Percentiles rank a stretch among this genome's conserved stretches.
phyloP scores from a whole-genome alignment of 2,113 vertebrate species.

The Anseranas semipalmata region DNA sequence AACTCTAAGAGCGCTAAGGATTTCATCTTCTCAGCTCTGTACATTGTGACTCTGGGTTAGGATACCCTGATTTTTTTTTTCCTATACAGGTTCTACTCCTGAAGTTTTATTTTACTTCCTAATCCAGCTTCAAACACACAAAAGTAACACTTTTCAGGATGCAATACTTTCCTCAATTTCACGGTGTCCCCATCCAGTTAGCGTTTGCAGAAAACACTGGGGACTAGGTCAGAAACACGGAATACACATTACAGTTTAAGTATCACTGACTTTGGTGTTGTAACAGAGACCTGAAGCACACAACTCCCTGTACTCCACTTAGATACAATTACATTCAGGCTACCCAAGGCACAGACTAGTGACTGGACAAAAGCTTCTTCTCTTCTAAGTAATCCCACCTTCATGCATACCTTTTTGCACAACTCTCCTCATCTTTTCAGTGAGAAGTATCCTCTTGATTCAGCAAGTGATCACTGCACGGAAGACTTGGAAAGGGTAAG shows the following conservation, averaged over 20 bases:
- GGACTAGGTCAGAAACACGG: neutral
- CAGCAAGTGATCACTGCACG: neutral
- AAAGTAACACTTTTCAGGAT: neutral
- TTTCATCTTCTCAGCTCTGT: neutral
- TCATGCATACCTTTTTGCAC: neutral
- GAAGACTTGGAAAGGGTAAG: neutral
- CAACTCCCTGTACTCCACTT: neutral
- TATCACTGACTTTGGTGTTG: neutral
- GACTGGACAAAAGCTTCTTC: neutral
- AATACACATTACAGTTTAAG: neutral
- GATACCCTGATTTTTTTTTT: neutral
- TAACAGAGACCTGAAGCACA: neutral
- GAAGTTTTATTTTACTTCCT: neutral
- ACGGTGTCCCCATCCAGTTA: neutral
- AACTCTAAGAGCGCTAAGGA: neutral
- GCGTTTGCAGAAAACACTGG: neutral
- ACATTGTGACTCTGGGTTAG: neutral
- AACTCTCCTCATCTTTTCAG: neutral
- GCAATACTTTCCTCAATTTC: neutral
- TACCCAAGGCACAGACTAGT: neutral
- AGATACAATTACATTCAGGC: neutral
- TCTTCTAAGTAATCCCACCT: neutral
- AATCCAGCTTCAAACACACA: neutral
- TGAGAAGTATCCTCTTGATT: neutral
- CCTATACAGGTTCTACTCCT: neutral